phyloP scores from a whole-genome alignment of 2,113 vertebrate species.

The Otus sunia region DNA sequence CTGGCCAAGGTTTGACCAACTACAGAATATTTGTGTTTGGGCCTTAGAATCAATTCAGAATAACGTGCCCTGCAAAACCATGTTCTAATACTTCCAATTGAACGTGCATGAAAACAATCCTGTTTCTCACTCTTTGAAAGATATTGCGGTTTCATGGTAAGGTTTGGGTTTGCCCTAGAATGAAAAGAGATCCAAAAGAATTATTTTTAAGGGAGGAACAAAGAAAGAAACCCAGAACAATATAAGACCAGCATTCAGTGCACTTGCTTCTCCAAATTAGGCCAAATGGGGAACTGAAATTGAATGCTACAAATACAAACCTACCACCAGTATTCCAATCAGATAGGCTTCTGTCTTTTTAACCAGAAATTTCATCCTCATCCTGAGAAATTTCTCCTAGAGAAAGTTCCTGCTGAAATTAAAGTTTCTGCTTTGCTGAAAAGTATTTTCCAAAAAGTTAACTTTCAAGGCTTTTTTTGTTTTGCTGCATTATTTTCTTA shows the following conservation, averaged over 20 bases:
- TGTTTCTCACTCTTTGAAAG: background rate
- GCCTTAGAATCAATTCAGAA: background rate
- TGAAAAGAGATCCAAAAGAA: background rate
- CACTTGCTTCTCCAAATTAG: background rate
- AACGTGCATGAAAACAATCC: background rate
- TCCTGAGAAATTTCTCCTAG: background rate
- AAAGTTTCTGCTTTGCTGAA: background rate
- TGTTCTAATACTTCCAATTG: background rate
- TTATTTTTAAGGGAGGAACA: background rate
- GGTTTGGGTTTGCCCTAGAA: background rate
- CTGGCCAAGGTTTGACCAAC: background rate
- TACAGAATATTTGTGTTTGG: background rate
- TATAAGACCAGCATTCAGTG: background rate
- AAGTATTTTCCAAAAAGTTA: background rate
- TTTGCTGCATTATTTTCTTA: background rate
- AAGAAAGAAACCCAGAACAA: background rate
- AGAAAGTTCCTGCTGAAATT: background rate
- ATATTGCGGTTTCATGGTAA: background rate
- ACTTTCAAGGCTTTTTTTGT: background rate
- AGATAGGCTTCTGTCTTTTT: background rate
- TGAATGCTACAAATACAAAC: background rate
- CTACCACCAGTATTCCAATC: background rate
- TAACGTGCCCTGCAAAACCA: background rate
- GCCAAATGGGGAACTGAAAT: background rate
- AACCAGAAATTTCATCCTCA: background rate